These are phyloP conservation scores for Archilochus colubris DNA, from an alignment of 2,113 vertebrate genomes.

Conservation along the genomic window DNA sequence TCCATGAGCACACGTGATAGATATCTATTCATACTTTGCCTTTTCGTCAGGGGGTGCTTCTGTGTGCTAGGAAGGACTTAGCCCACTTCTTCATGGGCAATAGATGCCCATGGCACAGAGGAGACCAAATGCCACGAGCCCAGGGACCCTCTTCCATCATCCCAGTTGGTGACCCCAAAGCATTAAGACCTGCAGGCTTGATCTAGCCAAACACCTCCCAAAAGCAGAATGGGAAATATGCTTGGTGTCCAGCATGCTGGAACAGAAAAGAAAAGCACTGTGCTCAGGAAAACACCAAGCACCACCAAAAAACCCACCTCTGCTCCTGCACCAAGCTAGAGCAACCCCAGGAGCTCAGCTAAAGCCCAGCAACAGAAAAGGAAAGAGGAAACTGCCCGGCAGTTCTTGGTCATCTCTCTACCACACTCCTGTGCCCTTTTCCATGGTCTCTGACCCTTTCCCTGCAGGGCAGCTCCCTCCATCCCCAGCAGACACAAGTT, in stretches of 20 bases:
- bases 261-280: neutral
- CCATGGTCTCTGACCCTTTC: neutral
- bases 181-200: accelerated
- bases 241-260: neutral
- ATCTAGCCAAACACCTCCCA: neutral
- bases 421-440: neutral
- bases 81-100: neutral
- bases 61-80: neutral
- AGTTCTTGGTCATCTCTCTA: neutral
- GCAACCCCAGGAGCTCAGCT: neutral
- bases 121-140: neutral
- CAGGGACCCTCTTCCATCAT: neutral
- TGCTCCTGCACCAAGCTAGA: neutral
- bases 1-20: neutral
- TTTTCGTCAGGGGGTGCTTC: neutral
- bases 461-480: accelerated
- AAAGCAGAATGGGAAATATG: neutral
- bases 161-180: neutral
- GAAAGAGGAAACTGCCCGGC: neutral
- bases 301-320: neutral
- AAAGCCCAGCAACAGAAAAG: neutral
- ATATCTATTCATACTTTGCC: neutral
- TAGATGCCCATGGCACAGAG: neutral
- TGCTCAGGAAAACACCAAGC: accelerated
- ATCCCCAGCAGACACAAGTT: neutral